Conservation (phyloP, 1,140 invertebrate species). For the Drosophila guanche region DNA sequence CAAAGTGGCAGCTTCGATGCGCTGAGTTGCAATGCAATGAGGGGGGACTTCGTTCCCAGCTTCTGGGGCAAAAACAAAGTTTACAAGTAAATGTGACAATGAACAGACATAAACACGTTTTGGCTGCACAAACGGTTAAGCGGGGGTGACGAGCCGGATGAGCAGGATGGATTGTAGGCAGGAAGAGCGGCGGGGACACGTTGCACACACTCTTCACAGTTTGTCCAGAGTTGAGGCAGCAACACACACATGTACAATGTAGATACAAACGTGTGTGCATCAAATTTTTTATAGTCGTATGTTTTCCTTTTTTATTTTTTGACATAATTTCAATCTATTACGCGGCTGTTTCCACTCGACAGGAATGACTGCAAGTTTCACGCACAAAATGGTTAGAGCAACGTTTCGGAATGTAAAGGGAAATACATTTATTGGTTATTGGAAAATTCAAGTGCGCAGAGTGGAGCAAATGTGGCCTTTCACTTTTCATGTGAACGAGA, state of each 20-base stretch:
- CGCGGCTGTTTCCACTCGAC: no score
- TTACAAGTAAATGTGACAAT: constrained; percentile 70
- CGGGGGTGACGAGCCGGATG: constrained; percentile 2
- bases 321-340: no score
- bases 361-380: no score
- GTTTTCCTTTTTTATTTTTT: constrained; percentile 1
- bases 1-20: constrained; percentile 48
- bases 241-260: constrained; percentile 36
- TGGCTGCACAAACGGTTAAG: constrained; percentile 61
- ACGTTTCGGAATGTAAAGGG: no score
- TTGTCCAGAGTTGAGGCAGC: constrained; percentile 42
- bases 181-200: neutral
- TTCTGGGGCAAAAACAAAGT: constrained; percentile 24
- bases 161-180: no score
- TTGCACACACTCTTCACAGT: constrained; percentile 15
- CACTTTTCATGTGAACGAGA: no score
- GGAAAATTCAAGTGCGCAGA: no score
- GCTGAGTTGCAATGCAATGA: constrained; percentile 20
- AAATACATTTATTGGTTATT: no score
- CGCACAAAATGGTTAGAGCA: no score
- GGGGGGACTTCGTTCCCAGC: neutral
- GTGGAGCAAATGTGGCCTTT: no score
- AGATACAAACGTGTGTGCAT: constrained; percentile 50
- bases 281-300: constrained; percentile 56
- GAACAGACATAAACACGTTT: constrained; percentile 71